Evolutionary conservation across 2,888 invertebrate species (phyloP).

Genomic region (Eumerus sabulonum): DNA sequence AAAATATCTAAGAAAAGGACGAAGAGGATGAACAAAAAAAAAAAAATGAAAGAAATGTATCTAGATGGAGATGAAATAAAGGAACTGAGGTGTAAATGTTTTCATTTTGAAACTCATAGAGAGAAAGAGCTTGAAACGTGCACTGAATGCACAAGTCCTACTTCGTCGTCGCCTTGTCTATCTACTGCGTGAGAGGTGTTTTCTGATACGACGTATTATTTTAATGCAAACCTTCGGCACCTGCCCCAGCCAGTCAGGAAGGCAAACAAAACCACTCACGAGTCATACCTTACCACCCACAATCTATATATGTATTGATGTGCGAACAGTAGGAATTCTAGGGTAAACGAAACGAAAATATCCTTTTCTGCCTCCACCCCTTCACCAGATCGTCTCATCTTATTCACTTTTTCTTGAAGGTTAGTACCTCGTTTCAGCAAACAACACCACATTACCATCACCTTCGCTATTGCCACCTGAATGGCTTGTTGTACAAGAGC

Average conservation of each 20-base stretch:
- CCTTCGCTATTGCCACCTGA: constrained; percentile 9
- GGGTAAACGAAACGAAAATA: constrained; percentile 56
- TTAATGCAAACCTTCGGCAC: constrained; percentile 68
- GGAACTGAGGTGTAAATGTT: constrained; percentile 67
- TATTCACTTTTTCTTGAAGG: constrained; percentile 62
- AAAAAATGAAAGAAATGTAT: background rate
- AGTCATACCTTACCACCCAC: background rate
- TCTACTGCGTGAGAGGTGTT: constrained; percentile 42
- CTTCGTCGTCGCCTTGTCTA: background rate
- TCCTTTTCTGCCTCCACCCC: constrained; percentile 9
- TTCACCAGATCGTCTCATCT: constrained; percentile 54
- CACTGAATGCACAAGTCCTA: constrained; percentile 51
- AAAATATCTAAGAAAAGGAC: constrained; percentile 44
- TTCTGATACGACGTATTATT: constrained; percentile 68
- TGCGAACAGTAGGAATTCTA: no score
- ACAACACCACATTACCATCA: background rate
- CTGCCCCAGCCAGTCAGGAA: constrained; percentile 22
- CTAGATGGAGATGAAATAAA: constrained; percentile 36
- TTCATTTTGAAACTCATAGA: constrained; percentile 64
- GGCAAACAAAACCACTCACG: constrained; percentile 27
- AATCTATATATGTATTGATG: no score
- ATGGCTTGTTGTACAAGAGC: constrained; percentile 63
- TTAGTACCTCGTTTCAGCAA: constrained; percentile 7
- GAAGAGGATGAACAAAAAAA: background rate
- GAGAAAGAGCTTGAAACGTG: constrained; percentile 59